Evolutionary conservation across 2,797 vertebrate genomes (phyloP).

Genomic region (Gorsachius magnificus): DNA sequence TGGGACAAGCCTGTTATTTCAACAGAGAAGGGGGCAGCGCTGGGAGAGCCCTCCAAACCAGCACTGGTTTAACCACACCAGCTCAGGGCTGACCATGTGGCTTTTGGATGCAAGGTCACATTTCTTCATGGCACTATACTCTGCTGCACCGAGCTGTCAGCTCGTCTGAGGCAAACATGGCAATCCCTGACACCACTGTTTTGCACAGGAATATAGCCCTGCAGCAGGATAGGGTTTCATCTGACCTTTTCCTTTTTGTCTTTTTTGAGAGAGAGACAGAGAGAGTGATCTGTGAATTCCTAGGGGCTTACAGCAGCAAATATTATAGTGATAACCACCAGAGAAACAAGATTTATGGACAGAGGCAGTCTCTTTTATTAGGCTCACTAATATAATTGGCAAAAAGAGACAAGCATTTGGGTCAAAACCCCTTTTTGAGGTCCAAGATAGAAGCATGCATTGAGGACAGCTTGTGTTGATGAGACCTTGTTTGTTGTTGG

Average conservation of each 20-base stretch:
- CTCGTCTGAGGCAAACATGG: fast-evolving
- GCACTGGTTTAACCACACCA: neutral
- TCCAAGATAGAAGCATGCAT: neutral
- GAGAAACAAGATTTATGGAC: neutral
- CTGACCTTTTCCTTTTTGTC: neutral
- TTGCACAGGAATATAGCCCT: neutral
- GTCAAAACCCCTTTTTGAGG: neutral
- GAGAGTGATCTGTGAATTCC: neutral
- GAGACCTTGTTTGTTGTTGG: neutral
- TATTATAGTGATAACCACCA: neutral
- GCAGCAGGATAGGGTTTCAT: neutral
- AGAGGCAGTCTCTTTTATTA: neutral
- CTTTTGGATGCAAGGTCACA: neutral
- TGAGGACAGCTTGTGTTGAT: neutral
- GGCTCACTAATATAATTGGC: neutral
- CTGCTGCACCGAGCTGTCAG: neutral
- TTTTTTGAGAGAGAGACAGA: neutral
- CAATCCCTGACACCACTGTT: neutral
- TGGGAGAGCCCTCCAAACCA: neutral
- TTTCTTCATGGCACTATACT: neutral
- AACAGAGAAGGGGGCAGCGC: neutral
- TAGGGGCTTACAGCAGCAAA: neutral
- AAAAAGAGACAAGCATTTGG: neutral
- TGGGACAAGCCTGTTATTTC: neutral
- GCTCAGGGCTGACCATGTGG: fast-evolving